Evolutionary conservation across 2,797 vertebrate species (phyloP).

Genomic region (Enteromius fasciolatus): DNA sequence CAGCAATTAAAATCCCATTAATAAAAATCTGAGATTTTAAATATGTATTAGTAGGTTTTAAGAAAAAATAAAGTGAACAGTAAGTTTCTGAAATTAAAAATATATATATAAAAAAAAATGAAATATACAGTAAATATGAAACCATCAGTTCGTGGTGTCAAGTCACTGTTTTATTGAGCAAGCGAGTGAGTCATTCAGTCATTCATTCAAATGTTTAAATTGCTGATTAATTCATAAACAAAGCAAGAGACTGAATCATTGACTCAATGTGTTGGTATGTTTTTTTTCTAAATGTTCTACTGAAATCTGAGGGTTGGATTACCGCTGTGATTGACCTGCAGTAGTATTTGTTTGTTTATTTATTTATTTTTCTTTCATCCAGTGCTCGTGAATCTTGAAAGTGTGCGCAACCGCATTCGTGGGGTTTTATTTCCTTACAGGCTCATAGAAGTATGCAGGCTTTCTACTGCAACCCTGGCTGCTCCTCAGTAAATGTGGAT

Average conservation of each 20-base stretch:
- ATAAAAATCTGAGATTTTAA: not conserved
- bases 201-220: not conserved
- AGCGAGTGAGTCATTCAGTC: not conserved
- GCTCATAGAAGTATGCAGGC: slow-evolving; percentile 13
- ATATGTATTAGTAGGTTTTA: no score
- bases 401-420: not conserved
- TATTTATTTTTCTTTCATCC: no score
- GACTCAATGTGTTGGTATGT: not conserved
- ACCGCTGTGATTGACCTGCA: not conserved
- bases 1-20: not conserved
- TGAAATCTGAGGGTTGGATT: not conserved
- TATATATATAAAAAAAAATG: not conserved
- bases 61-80: not conserved
- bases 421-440: slow-evolving; percentile 21
- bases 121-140: not conserved
- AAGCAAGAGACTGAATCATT: not conserved
- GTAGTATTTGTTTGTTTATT: not conserved
- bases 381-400: not conserved
- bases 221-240: not conserved
- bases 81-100: not conserved
- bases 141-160: not conserved
- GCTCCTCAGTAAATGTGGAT: slow-evolving; percentile 46
- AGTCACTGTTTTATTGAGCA: not conserved
- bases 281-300: no score
- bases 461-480: slow-evolving; percentile 35